These are phyloP conservation scores for Rhea pennata DNA, from an alignment of 2,113 vertebrate species.

Conservation along the genomic window DNA sequence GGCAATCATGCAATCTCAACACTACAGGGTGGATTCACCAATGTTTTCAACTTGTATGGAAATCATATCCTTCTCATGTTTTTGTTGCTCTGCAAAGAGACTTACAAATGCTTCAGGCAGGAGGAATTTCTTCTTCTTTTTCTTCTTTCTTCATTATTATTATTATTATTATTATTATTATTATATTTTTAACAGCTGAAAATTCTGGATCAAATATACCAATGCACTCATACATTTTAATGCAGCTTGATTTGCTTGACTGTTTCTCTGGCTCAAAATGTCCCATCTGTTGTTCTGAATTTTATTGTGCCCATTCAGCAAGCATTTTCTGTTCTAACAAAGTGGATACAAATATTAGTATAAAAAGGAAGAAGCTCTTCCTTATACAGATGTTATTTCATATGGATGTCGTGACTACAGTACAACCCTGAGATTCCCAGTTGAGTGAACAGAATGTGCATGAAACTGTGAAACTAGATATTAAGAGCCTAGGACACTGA, in stretches of 20 bases:
- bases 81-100: neutral
- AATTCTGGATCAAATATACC: neutral
- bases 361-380: neutral
- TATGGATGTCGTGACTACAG: neutral
- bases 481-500: neutral
- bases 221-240: neutral
- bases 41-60: neutral
- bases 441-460: neutral
- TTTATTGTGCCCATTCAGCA: neutral
- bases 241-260: neutral
- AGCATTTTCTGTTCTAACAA: neutral
- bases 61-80: rapidly evolving
- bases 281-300: neutral
- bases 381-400: neutral
- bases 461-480: neutral
- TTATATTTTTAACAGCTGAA: neutral
- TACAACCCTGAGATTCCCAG: neutral
- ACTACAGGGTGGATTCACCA: neutral
- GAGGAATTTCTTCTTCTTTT: neutral
- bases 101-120: neutral
- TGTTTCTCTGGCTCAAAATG: neutral
- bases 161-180: neutral
- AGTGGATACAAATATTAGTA: neutral
- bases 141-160: neutral
- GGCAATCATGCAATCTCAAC: neutral